Evolutionary conservation across 2,888 invertebrate species (phyloP), one percentile per base, ranked within the genome.

Genomic region (Parelbella ahira): DNA sequence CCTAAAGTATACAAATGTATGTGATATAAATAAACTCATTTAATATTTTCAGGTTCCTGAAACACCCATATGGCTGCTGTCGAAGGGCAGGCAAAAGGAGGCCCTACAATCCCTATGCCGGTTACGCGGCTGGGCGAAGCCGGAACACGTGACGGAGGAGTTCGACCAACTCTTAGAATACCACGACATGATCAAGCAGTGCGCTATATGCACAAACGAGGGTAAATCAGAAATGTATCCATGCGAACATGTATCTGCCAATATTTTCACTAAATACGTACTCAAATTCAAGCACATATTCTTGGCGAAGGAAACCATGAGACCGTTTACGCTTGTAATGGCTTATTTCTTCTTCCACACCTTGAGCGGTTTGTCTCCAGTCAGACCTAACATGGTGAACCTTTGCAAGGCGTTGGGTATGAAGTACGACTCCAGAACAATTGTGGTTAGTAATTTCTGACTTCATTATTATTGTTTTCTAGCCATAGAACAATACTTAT

Each of bases 61-160:
- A 67, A 89, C 90, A 3, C 90, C 90, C 20, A 77, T 89, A 55
- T 90, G 90, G 90, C 63, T 90, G n/a, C 51, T 90, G 43, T 89
- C 90, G 0, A 89, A 89, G 50, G 89, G 89, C 3, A 74, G 88
- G 0, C 76, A 79, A 50, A 83, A 88, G 55, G 89, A 90, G 4
- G 90, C 90, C 0, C 53, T 87, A 4, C 68, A 61, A 15, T 87
- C 90, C 0, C 68, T 90, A n/a, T 88, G 89, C 48, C 86, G 88
- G 50, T 73, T 90, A 1, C 72, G 90, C 39, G 90, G 90, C 1
- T 90, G 89, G 89, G 79, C 82, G 0, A 48, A 80, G 3, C 88
- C 88, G 0, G 75, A 80, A 45, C 76, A 82, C n/a, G 89, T 90
- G 0, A 73, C 81, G 49, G 71, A 86, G 27, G 90, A 90, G 52